Percentiles rank a stretch among this genome's conserved stretches.
phyloP scores from a whole-genome alignment of 2,888 invertebrate genomes.

The Drosophila antonietae region DNA sequence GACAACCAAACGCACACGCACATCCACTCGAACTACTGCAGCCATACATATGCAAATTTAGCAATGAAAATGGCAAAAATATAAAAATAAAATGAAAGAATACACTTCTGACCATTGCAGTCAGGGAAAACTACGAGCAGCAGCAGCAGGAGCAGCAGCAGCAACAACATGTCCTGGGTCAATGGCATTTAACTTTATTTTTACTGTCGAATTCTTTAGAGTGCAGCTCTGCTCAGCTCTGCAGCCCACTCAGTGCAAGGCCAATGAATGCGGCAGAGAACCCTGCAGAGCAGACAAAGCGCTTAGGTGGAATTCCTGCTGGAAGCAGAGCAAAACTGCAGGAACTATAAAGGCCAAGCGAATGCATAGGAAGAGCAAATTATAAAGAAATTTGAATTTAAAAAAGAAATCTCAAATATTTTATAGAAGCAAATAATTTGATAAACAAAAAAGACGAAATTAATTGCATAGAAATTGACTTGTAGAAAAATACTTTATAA shows the following conservation, averaged over 20 bases:
- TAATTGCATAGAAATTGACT: too few relatives aligned
- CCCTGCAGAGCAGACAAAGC: constrained; percentile 13
- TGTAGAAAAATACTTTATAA: too few relatives aligned
- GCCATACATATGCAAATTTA: constrained; percentile 47
- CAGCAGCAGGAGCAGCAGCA: not conserved
- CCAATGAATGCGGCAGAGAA: constrained; percentile 12
- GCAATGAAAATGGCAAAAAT: constrained; percentile 1
- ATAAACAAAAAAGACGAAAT: not conserved
- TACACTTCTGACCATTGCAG: constrained; percentile 20
- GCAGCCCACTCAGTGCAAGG: constrained; percentile 15
- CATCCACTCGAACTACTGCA: not conserved
- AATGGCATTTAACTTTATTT: constrained; percentile 57
- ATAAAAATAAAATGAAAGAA: not conserved
- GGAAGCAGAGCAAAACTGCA: not conserved
- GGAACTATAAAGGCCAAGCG: not conserved
- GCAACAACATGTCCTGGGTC: constrained; percentile 30
- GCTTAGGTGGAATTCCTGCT: constrained; percentile 5
- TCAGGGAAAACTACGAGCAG: constrained; percentile 11
- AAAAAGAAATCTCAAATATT: rapidly evolving
- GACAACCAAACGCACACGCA: constrained; percentile 3
- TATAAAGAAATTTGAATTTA: not conserved
- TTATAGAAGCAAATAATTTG: not conserved
- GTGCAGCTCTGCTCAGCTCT: constrained; percentile 11
- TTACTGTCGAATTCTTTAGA: constrained; percentile 20
- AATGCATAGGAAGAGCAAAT: not conserved